phyloP scores from a whole-genome alignment of 2,888 invertebrate genomes.

The Leptura quadrifasciata region DNA sequence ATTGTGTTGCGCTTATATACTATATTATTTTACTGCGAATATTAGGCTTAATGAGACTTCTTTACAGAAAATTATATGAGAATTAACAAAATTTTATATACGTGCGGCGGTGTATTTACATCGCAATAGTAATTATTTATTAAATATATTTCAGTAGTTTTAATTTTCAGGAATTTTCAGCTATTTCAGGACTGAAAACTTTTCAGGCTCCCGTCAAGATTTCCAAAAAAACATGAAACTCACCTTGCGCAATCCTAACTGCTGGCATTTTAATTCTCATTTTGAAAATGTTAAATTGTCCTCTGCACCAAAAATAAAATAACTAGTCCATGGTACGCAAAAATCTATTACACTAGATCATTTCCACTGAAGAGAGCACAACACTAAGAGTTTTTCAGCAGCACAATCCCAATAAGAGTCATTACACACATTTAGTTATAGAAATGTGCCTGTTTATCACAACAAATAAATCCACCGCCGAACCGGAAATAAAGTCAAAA shows the following conservation, averaged over 20 bases:
- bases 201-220: not conserved
- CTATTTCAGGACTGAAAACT: not conserved
- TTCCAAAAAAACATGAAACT: slow-evolving; percentile 70
- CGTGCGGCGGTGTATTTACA: no score
- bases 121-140: no score
- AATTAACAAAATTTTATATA: no score
- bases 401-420: not conserved
- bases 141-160: no score
- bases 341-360: slow-evolving; percentile 52
- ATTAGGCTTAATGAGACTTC: no score
- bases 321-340: slow-evolving; percentile 52
- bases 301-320: slow-evolving; percentile 42
- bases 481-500: slow-evolving; percentile 32
- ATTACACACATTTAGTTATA: not conserved
- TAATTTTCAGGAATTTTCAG: not conserved
- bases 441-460: slow-evolving; percentile 1
- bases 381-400: slow-evolving; percentile 37
- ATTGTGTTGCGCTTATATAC: not conserved
- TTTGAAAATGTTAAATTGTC: slow-evolving; percentile 75
- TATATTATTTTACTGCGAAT: no score
- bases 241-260: slow-evolving; percentile 97
- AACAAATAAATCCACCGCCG: not conserved
- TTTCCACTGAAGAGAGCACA: slow-evolving; percentile 45
- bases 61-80: no score
- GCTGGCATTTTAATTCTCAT: slow-evolving; percentile 99